Percentiles rank a stretch among this genome's conserved stretches.
phyloP scores from a whole-genome alignment of 2,888 invertebrate genomes.

The Drosophila ustulata region DNA sequence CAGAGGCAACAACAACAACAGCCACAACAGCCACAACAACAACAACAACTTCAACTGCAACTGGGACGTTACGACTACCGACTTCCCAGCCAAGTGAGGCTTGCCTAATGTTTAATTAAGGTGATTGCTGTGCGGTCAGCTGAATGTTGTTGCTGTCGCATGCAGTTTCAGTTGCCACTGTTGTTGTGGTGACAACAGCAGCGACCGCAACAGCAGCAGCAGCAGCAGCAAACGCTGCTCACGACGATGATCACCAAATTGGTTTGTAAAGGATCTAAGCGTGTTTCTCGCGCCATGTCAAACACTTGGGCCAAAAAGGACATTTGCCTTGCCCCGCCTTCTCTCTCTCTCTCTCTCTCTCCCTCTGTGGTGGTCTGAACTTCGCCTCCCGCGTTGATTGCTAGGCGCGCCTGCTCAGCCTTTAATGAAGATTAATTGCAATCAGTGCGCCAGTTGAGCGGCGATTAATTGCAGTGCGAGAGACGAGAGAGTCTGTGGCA shows the following conservation, averaged over 20 bases:
- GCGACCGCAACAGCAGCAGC: slow-evolving; percentile 54
- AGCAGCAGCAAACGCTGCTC: slow-evolving; percentile 52
- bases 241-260: slow-evolving; percentile 78
- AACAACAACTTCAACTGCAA: slow-evolving; percentile 17
- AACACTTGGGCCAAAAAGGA: slow-evolving; percentile 77
- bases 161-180: slow-evolving; percentile 42
- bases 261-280: slow-evolving; percentile 79
- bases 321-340: slow-evolving; percentile 29
- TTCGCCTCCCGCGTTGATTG: slow-evolving; percentile 35
- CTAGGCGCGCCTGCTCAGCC: slow-evolving; percentile 40
- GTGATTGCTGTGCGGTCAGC: slow-evolving; percentile 81
- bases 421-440: slow-evolving; percentile 85
- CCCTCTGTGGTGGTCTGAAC: neutral
- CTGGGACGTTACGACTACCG: slow-evolving; percentile 15
- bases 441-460: slow-evolving; percentile 82
- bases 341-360: neutral
- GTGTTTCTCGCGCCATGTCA: slow-evolving; percentile 66
- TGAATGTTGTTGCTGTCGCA: slow-evolving; percentile 57
- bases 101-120: slow-evolving; percentile 82
- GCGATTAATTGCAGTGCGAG: slow-evolving; percentile 80
- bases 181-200: slow-evolving; percentile 60
- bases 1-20: slow-evolving; percentile 9
- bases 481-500: slow-evolving; percentile 50
- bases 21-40: slow-evolving; percentile 2
- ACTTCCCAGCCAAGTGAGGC: slow-evolving; percentile 62